These are phyloP conservation scores for human (Homo sapiens) DNA, from an alignment of 2,113 vertebrate species.

Conservation along the genomic window GRCh38 chr2:69689501-69690000, in stretches of 20 bases:
- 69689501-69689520: constrained; percentile 14
- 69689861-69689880: neutral
- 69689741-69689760: neutral
- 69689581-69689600: neutral
- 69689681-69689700: neutral
- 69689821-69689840: neutral
- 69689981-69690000: neutral
- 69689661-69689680: neutral
- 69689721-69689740: constrained; percentile 23
- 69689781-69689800: neutral
- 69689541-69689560: neutral
- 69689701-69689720: neutral
- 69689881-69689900: neutral
- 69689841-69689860: neutral
- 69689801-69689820: neutral
- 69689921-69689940: constrained; percentile 8
- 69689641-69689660: constrained; percentile 17
- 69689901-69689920: neutral
- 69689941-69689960: neutral
- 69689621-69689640: neutral
- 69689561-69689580: neutral
- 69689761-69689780: neutral
- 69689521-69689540: neutral
- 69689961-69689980: neutral
- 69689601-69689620: neutral